A percentile compares a stretch with the other conserved stretches of the same genome.
Conservation (phyloP, 1,140 invertebrate species). For the Mamestra configurata region DNA sequence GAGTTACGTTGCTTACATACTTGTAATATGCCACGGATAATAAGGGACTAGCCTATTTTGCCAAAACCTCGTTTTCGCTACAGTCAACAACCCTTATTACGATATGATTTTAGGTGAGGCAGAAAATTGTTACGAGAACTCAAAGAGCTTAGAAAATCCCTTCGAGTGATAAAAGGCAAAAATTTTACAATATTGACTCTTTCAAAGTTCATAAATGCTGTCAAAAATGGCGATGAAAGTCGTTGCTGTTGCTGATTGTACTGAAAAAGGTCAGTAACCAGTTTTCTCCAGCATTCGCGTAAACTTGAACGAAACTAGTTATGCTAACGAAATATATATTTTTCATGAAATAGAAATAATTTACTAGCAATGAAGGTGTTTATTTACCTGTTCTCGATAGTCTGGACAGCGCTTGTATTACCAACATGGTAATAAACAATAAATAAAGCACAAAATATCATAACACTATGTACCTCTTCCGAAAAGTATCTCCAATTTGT, state of each 20-base stretch:
- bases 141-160: not conserved
- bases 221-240: constrained; percentile 10
- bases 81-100: constrained; percentile 37
- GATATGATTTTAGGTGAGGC: constrained; percentile 34
- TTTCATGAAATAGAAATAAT: constrained; percentile 29
- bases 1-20: constrained; percentile 48
- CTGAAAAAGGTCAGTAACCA: constrained; percentile 23
- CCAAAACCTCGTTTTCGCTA: constrained; percentile 30
- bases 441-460: constrained; percentile 47
- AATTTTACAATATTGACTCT: constrained; percentile 1
- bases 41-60: constrained; percentile 58
- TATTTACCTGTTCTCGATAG: constrained; percentile 47
- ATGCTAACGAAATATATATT: not conserved
- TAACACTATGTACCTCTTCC: constrained; percentile 72
- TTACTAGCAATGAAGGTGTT: constrained; percentile 15
- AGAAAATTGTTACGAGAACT: constrained; percentile 4
- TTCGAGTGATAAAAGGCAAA: not conserved
- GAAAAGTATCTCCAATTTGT: constrained; percentile 85
- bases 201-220: not conserved
- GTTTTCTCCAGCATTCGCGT: constrained; percentile 9
- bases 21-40: constrained; percentile 49
- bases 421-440: constrained; percentile 29
- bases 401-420: constrained; percentile 43
- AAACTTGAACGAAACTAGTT: constrained; percentile 26
- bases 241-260: not conserved